Base-by-base conservation (phyloP, 1,140 invertebrate species). In the Rhagoletis pomonella region DNA sequence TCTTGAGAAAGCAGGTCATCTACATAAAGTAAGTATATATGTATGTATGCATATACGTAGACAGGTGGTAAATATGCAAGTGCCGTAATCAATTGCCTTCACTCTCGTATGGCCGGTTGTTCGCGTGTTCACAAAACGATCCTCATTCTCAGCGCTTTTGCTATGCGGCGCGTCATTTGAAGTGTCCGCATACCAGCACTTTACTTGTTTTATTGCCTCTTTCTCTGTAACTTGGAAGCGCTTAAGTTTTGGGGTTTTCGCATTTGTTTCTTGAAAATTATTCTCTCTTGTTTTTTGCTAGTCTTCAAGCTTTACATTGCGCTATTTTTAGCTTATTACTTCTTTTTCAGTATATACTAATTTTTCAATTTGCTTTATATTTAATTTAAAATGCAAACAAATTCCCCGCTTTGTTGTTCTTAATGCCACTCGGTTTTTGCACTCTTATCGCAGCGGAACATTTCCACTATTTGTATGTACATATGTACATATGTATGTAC, bases 1-100 rank as follows among this genome's bases (percentile, higher is more conserved):
- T 55, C 73, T 50, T 29, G 47, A 50, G 73, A 81, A 81, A 58
- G 73, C 73, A 81, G 73, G 73, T 81, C 73, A 81, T 81, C 5
- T 55, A 81, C n/a, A 81, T 55, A 50, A 1, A n/a, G 39, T 12
- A 29, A 29, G 29, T 29, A 29, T 29, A 29, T 29, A 29, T 29
- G 29, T 29, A 67, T 29, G 9, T 10, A 10, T 10, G 65, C 5
- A 29, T 9, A 39, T 39, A 44, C 14, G 5, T 5, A 29, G 29
- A 29, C 29, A 29, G 29, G 12, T 73, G 42, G 4, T 47, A 29
- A 5, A 50, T 7, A 10, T 2, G 17, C 7, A 77, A 77, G 47
- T 81, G 73, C n/a, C 73, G 19, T 81, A 55, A 29, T 29, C 47
- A 29, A n/a, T 77, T 50, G 69, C 14, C 47, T 55, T 50, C 69